Evolutionary conservation across 2,797 vertebrate genomes (phyloP), one percentile per base, ranked within the genome.

Genomic region (Cyprinella venusta): DNA sequence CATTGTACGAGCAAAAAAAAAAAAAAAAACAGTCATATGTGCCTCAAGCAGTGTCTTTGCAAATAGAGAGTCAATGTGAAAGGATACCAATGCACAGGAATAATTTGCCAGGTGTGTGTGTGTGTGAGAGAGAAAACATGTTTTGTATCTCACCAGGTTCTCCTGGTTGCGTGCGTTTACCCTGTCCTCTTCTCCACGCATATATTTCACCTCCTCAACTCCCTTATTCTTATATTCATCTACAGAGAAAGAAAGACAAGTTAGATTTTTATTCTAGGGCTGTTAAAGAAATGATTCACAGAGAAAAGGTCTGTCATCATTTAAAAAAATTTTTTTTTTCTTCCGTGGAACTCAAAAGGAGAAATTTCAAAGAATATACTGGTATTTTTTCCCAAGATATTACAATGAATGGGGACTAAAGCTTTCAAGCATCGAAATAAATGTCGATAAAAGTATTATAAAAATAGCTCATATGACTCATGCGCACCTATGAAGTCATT

Each of bases 131-230:
- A n/a, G 52, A 26, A 24, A 63, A 15, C 80, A 65, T 87, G 84
- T 80, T 65, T 76, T 81, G 76, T 38, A 69, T 84, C 96, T 97
- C 95, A 99, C 98, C 97, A 99, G 95, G 93, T 99, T 99, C 94
- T 99, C 98, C 93, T 98, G 97, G 96, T 99, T 99, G 93, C 96
- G 97, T 91, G 95, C 94, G 86, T 97, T 97, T 90, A 99, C 95
- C 90, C 96, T 92, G 90, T 97, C 97, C 93, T 99, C 98, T 76
- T 97, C 97, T 91, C 96, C 97, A 94, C 96, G 97, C 97, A 99
- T 98, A 96, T 99, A 99, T 94, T 98, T 99, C 93, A 99, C 98
- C 94, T 99, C 97, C 95, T 99, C 98, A 93, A 99, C 97, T 86
- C 96, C 97, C 94, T 99, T 99, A 96, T 97, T 96, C 92, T 97